These are phyloP conservation scores for Hippopotamyrus pictus DNA, from an alignment of 2,797 vertebrate species.

Conservation along the genomic window DNA sequence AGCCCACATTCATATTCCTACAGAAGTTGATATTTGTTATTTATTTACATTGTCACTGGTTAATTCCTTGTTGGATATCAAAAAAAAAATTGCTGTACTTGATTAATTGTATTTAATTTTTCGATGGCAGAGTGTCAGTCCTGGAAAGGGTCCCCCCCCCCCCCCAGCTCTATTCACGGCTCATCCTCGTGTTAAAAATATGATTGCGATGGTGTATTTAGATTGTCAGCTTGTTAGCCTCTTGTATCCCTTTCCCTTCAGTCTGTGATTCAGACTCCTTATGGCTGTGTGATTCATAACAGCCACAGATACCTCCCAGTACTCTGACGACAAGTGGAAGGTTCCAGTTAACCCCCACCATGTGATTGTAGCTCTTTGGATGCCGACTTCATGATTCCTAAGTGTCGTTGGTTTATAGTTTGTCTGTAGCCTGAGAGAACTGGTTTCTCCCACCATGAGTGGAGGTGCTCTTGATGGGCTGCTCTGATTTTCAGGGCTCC, in stretches of 20 bases:
- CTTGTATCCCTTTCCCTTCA: background rate
- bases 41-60: background rate
- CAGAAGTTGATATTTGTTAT: background rate
- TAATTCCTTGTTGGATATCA: background rate
- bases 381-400: background rate
- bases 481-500: background rate
- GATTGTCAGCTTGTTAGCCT: background rate
- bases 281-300: background rate
- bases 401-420: background rate
- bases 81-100: background rate
- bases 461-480: background rate
- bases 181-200: background rate
- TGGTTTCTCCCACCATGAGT: background rate
- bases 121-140: background rate
- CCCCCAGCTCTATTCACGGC: background rate
- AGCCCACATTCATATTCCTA: background rate
- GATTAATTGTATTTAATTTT: background rate
- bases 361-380: background rate
- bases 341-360: background rate
- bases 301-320: background rate
- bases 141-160: background rate
- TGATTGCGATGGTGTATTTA: background rate
- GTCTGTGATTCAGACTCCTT: background rate
- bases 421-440: background rate
- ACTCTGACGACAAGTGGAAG: background rate